Evolutionary conservation across 2,888 invertebrate species (phyloP), one percentile per base, ranked within the genome.

Genomic region (Mythimna impura): DNA sequence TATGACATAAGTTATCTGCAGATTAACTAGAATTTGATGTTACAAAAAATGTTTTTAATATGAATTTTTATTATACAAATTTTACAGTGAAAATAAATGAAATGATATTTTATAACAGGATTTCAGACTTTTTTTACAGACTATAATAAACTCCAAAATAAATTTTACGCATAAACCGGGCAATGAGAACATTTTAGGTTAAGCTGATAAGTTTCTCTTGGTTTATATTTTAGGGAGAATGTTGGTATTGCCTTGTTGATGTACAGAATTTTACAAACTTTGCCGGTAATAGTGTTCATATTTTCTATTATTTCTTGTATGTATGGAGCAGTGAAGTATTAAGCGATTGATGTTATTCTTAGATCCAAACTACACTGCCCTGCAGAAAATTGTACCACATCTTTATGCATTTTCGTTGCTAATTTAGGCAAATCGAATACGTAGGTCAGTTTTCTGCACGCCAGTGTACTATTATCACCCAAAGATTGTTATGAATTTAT

Each of bases 401-500:
- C 60, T 67, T 77, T 68, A 73, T 74, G 76, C 75, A 80, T 82
- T 80, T 75, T 77, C 50, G 58, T 70, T 78, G 69, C 70, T 68
- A 36, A 73, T 71, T 78, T 81, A 61, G 61, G 73, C 78, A 75
- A 75, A 64, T 71, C 66, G 57, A 84, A 74, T 79, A 82, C 64
- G 73, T 72, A 71, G 72, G 73, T 64, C 58, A 74, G 71, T 81
- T 83, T 89, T 86, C 84, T 89, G 88, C 89, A 80, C 85, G 88
- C 81, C 87, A 87, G 69, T 90, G 90, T 90, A 93, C 89, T 93
- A 93, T 93, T 94, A 94, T 94, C 94, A 95, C 95, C 96, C 96
- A 96, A 96, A 96, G 96, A 96, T 96, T 96, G 96, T 96, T 96
- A 96, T 95, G 94, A 95, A 96, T 96, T 95, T 96, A 95, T 96